phyloP scores from a whole-genome alignment of 1,140 invertebrate species.

The Apolygus lucorum region DNA sequence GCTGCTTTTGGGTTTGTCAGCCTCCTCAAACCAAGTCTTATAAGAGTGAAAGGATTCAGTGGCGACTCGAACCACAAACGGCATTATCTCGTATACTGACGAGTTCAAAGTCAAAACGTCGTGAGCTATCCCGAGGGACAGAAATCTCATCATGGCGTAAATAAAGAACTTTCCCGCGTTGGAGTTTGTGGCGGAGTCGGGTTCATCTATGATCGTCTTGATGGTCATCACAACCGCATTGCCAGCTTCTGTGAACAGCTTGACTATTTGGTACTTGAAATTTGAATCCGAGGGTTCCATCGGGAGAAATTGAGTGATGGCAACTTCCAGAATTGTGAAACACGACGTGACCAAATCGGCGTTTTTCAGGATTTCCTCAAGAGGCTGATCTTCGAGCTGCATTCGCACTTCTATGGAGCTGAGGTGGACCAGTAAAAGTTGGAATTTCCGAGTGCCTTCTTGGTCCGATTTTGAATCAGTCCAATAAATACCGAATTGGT shows the following conservation, averaged over 20 bases:
- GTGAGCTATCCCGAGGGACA: conserved; percentile 81
- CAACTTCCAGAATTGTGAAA: conserved; percentile 73
- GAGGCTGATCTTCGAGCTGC: conserved; percentile 71
- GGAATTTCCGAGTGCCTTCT: conserved; percentile 68
- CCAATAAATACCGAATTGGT: conserved; percentile 77
- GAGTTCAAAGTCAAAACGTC: conserved; percentile 79
- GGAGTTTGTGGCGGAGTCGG: conserved; percentile 38
- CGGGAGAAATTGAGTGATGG: conserved; percentile 61
- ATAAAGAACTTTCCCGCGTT: conserved; percentile 57
- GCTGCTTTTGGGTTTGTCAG: neutral
- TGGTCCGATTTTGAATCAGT: conserved; percentile 58
- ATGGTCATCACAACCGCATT: conserved; percentile 66
- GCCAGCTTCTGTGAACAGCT: conserved; percentile 81
- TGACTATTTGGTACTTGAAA: conserved; percentile 71
- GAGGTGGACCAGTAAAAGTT: conserved; percentile 73
- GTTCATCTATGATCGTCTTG: conserved; percentile 43
- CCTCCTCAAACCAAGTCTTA: conserved; percentile 29
- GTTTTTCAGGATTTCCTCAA: conserved; percentile 66
- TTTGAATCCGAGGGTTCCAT: neutral
- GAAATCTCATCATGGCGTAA: conserved; percentile 69
- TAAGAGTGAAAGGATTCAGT: conserved; percentile 73
- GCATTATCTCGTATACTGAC: conserved; percentile 67
- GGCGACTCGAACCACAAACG: conserved; percentile 64
- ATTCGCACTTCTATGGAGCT: conserved; percentile 85
- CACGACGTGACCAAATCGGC: conserved; percentile 70